These are phyloP conservation scores for Diorhabda elongata DNA, from an alignment of 1,140 invertebrate species.

Conservation along the genomic window DNA sequence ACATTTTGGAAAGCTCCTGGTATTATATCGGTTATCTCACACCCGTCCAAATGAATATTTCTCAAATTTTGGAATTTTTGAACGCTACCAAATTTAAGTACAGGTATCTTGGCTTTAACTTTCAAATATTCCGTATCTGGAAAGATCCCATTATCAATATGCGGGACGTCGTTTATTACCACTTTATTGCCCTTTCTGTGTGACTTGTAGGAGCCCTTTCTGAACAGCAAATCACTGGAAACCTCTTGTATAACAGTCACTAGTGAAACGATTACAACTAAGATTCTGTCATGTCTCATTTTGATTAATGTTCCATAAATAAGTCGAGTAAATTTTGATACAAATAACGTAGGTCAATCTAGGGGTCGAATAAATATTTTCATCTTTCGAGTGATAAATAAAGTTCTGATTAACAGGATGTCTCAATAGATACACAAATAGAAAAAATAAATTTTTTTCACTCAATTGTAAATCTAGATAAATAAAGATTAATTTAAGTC, in stretches of 20 bases:
- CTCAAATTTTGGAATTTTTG: slow-evolving; percentile 33
- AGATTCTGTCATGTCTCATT: slow-evolving; percentile 2
- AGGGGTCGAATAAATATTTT: too few species aligned
- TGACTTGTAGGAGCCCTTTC: slow-evolving; percentile 19
- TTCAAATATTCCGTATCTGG: slow-evolving; percentile 19
- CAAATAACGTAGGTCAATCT: too few species aligned
- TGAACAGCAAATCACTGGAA: slow-evolving; percentile 9
- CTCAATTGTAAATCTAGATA: too few species aligned
- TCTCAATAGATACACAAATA: too few species aligned
- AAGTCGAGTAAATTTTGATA: neutral
- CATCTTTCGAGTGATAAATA: too few species aligned
- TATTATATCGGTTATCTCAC: slow-evolving; percentile 32
- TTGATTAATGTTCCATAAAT: slow-evolving; percentile 17
- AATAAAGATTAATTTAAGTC: too few species aligned
- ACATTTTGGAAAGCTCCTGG: slow-evolving; percentile 39
- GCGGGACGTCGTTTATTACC: slow-evolving; percentile 6
- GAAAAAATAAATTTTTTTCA: too few species aligned
- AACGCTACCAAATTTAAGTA: slow-evolving; percentile 30
- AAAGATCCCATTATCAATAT: slow-evolving; percentile 16
- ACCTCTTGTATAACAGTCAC: neutral
- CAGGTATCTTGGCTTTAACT: slow-evolving; percentile 25
- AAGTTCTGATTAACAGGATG: too few species aligned
- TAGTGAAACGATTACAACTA: neutral
- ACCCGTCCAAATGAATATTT: slow-evolving; percentile 29
- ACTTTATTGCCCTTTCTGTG: slow-evolving; percentile 17